A percentile compares a stretch with the other conserved stretches of the same genome.
Conservation (phyloP, 2,888 invertebrate species). For the Chloromyia formosa region DNA sequence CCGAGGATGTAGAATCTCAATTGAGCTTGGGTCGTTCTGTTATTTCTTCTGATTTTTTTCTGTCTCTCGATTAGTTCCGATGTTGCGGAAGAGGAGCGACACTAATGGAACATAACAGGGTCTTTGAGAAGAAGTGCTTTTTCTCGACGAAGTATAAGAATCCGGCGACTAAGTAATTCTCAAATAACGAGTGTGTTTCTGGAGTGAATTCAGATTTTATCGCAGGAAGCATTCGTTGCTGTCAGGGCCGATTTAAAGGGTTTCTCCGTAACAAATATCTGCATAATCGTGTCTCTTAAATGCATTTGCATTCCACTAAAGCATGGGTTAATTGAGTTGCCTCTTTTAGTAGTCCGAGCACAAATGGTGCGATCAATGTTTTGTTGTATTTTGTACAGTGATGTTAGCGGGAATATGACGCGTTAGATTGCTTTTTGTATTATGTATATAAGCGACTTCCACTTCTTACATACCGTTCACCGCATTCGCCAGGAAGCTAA, state of each 20-base stretch:
- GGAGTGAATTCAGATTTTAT: neutral
- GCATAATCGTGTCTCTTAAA: neutral
- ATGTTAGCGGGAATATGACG: too few relatives aligned
- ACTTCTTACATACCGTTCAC: too few relatives aligned
- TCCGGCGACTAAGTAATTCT: neutral
- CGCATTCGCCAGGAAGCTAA: too few relatives aligned
- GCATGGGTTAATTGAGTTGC: neutral
- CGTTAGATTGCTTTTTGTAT: too few relatives aligned
- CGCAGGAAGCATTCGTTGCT: neutral
- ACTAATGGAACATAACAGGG: neutral
- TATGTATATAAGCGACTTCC: too few relatives aligned
- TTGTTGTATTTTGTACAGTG: too few relatives aligned
- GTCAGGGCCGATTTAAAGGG: neutral
- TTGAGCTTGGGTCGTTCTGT: too few relatives aligned
- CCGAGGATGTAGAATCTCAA: too few relatives aligned
- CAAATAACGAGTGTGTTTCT: neutral
- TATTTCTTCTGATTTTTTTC: constrained; percentile 5
- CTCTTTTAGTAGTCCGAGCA: too few relatives aligned
- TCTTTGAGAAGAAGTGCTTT: too few relatives aligned
- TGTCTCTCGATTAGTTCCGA: neutral
- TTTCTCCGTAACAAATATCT: neutral
- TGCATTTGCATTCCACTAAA: neutral
- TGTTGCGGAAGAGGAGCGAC: neutral
- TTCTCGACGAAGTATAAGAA: neutral
- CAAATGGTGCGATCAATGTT: too few relatives aligned